Percentiles rank a stretch among this genome's conserved stretches.
phyloP scores from a whole-genome alignment of 2,113 vertebrate species.

The Salvelinus alpinus region DNA sequence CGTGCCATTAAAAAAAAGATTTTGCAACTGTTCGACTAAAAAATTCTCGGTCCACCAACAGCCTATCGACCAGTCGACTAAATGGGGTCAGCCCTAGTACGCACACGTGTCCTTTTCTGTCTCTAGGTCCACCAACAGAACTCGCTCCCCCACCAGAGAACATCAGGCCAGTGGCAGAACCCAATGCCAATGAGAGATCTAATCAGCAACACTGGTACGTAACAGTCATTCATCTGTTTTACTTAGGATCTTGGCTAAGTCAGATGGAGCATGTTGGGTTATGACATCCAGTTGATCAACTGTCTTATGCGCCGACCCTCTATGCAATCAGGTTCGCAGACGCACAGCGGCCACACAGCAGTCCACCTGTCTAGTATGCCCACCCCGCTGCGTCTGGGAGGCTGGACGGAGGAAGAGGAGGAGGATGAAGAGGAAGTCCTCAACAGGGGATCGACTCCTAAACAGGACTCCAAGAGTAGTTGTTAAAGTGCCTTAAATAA shows the following conservation, averaged over 20 bases:
- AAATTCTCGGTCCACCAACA: too few species aligned
- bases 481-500: slow-evolving; percentile 75
- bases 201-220: slow-evolving; percentile 59
- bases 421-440: slow-evolving; percentile 71
- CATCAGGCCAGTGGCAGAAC: slow-evolving; percentile 60
- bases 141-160: slow-evolving; percentile 67
- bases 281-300: background rate
- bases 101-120: background rate
- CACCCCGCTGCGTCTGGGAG: slow-evolving; percentile 66
- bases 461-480: slow-evolving; percentile 58
- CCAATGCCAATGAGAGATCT: slow-evolving; percentile 70
- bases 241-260: background rate
- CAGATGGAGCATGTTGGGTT: background rate
- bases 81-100: too few species aligned
- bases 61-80: too few species aligned
- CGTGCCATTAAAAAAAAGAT: too few species aligned
- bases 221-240: background rate
- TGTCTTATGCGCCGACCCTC: background rate
- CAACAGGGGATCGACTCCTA: slow-evolving; percentile 60
- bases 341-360: slow-evolving; percentile 39
- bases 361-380: slow-evolving; percentile 47
- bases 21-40: too few species aligned
- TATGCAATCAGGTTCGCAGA: slow-evolving; percentile 36
- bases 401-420: slow-evolving; percentile 75
- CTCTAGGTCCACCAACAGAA: slow-evolving; percentile 79